Evolutionary conservation across 2,797 vertebrate species (phyloP).

Genomic region (Heliangelus exortis): DNA sequence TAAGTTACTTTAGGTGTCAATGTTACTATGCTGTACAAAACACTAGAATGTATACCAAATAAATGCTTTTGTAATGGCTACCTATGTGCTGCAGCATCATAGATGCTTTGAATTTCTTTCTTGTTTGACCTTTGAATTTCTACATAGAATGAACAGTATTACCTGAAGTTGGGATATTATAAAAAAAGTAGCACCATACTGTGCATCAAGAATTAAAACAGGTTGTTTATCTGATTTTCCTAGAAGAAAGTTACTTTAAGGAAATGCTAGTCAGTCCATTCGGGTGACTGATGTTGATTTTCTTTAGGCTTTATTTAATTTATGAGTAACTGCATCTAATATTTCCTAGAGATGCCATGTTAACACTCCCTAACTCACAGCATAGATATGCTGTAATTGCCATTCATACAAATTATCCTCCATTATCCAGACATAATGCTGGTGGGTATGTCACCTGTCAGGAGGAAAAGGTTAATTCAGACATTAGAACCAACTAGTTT

Average conservation of each 20-base stretch:
- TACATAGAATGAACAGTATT: neutral
- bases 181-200: neutral
- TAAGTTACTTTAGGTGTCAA: neutral
- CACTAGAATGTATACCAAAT: neutral
- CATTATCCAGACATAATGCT: neutral
- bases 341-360: neutral
- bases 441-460: neutral
- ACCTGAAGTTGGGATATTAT: neutral
- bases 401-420: neutral
- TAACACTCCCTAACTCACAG: neutral
- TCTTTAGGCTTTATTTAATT: neutral
- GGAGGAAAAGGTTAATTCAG: constrained; percentile 9
- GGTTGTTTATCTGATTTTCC: neutral
- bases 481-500: neutral
- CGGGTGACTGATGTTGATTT: neutral
- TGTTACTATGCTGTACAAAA: neutral
- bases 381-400: neutral
- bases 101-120: neutral
- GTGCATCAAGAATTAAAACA: neutral
- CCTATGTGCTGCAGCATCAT: neutral
- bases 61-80: neutral
- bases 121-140: neutral
- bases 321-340: neutral
- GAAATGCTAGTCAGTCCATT: neutral
- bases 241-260: neutral